These are phyloP conservation scores for Asarcornis scutulata DNA, from an alignment of 2,113 vertebrate genomes.

Conservation along the genomic window DNA sequence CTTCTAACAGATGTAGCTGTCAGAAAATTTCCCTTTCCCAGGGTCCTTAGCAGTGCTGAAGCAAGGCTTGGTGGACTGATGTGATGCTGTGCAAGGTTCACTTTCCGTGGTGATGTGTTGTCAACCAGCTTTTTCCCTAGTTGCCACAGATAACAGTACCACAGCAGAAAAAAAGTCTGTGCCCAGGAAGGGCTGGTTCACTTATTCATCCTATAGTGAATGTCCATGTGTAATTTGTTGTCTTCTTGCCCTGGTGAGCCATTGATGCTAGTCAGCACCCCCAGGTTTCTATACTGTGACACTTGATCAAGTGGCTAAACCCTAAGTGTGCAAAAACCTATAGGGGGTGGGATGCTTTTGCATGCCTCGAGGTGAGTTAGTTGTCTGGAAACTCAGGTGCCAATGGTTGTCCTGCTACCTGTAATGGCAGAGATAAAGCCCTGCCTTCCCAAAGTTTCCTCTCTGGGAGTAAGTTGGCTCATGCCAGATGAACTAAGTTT, in stretches of 20 bases:
- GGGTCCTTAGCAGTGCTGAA: background rate
- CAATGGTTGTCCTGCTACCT: background rate
- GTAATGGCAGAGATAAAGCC: background rate
- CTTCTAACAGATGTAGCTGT: background rate
- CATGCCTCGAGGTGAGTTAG: background rate
- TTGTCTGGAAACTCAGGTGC: background rate
- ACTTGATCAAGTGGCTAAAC: background rate
- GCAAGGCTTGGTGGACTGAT: background rate
- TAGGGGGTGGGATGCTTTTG: background rate
- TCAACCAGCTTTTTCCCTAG: background rate
- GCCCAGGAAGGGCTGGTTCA: background rate
- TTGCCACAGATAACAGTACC: background rate
- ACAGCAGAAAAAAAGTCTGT: background rate
- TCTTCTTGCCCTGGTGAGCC: background rate
- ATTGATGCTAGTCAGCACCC: background rate
- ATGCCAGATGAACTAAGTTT: background rate
- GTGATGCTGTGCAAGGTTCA: background rate
- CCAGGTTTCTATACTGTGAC: background rate
- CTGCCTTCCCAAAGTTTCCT: background rate
- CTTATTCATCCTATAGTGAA: background rate
- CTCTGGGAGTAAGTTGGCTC: background rate
- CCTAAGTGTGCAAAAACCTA: background rate
- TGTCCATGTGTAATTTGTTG: background rate
- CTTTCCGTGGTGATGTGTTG: background rate
- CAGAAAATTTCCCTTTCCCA: background rate